Base-by-base conservation (phyloP, 2,888 invertebrate genomes). In the Heliconius ismenius region DNA sequence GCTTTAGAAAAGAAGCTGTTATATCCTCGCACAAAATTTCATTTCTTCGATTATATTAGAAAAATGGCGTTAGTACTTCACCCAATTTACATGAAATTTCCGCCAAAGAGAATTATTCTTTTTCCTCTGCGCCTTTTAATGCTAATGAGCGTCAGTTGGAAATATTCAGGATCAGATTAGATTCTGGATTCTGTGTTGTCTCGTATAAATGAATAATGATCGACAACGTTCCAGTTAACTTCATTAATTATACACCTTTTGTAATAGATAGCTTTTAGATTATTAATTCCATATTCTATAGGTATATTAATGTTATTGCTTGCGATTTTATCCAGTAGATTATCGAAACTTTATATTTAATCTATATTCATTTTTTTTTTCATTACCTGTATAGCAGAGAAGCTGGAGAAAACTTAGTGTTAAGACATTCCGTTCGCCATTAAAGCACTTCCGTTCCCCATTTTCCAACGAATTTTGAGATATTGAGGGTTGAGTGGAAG, bases 31-130 rank as follows among this genome's bases (percentile, higher is more conserved):
- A 73, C 76, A 78, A 64, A 75, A 70, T 58, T 36, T 39, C 73
- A 54, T 75, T 75, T 69, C 60, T 64, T 83, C 83, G 73, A 63
- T 84, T 82, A 83, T 87, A 88, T 86, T 88, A 88, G 67, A 88
- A 87, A 89, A 89, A 86, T 87, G 84, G 87, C 85, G 84, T 83
- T 74, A 84, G 87, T 89, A 87, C 87, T 89, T 89, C 85, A 84
- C 83, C 85, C 87, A 91, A 92, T 93, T 92, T 92, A 89, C 91
- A 92, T 92, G 89, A 91, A 91, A 91, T 90, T 91, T 91, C 89
- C 88, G 87, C 85, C 86, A 88, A 88, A 89, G 85, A 87, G 86
- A 88, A 86, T 89, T 89, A 89, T 89, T 85, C 87, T 89, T 89
- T 88, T 88, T 88, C 85, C 85, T 85, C 76, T 68, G 81, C 86